Percentiles rank a stretch among this genome's conserved stretches.
phyloP scores from a whole-genome alignment of 2,888 invertebrate genomes.

The Phania funesta region DNA sequence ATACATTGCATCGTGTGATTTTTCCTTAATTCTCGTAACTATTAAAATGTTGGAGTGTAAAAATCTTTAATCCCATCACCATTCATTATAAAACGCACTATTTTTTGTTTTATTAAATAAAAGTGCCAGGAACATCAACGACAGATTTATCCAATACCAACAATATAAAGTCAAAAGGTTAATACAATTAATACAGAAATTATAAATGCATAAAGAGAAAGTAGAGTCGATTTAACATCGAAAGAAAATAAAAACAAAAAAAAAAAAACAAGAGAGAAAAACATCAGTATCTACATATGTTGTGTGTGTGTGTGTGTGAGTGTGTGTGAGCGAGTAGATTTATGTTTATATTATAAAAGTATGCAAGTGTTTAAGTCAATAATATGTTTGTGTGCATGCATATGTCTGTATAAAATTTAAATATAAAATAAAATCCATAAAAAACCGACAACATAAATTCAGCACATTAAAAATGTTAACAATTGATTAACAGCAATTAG shows the following conservation, averaged over 20 bases:
- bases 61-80: too few species aligned
- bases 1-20: too few species aligned
- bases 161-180: conserved; percentile 61
- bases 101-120: not conserved
- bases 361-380: not conserved
- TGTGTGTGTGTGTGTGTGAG: too few species aligned
- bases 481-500: conserved; percentile 79
- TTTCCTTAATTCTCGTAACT: too few species aligned
- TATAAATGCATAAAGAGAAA: conserved; percentile 36
- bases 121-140: not conserved
- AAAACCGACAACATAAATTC: conserved; percentile 39
- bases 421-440: conserved; percentile 20
- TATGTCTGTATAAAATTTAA: conserved; percentile 5
- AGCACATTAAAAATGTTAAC: conserved; percentile 74
- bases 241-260: conserved; percentile 19
- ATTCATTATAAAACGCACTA: not conserved
- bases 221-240: conserved; percentile 15
- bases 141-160: conserved; percentile 25
- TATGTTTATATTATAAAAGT: conserved; percentile 12
- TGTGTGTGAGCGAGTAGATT: conserved; percentile 1
- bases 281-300: too few species aligned
- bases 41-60: too few species aligned
- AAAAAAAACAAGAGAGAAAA: too few species aligned
- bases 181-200: conserved; percentile 60
- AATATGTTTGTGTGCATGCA: not conserved